Base-by-base conservation (phyloP, 2,797 vertebrate species). In the Cynodonichthys magdalenae region DNA sequence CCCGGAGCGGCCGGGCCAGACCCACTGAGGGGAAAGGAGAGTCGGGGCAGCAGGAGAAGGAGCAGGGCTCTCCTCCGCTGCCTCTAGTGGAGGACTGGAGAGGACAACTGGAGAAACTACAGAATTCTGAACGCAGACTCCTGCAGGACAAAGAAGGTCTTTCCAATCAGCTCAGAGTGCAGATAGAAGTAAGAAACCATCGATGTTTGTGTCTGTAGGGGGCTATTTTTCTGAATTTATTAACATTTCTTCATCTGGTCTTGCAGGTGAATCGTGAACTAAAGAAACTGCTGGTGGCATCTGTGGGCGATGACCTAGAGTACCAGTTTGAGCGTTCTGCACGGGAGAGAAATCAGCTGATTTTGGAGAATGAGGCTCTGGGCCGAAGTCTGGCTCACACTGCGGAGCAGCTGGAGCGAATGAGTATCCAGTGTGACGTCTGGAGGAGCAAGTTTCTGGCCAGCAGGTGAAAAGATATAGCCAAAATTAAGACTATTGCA, bases 361-460 rank as follows among this genome's bases (percentile, higher is more conserved):
- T 97, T 69, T 86, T 98, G 66, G 97, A 99, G 88, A 99, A 98
- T 0, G 97, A 99, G 83, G 94, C 93, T 11, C 79, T 98, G 39
- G 90, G 94, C 2, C 90, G 92, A 10, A 94, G 87, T 72, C 86
- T 94, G 57, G 85, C 95, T 2, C 96, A 97, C 64, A 86, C 96
- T 0, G 95, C 95, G 0, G 98, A 99, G 65, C 97, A 99, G 60
- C 58, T 99, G 34, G 97, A 99, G 72, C 94, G 97, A n/a, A 98
- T 96, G 96, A 98, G 96, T 5, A 99, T 99, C 74, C 98, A 99
- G 54, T 98, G 97, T 61, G 98, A 99, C 0, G 97, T 99, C 24
- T 99, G 97, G 98, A 93, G 97, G 84, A 99, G 97, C 92, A 99
- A 99, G 90, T 99, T 99, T 87, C 92, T 99, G 2, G 98, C 97